Percentiles rank a stretch among this genome's conserved stretches.
phyloP scores from a whole-genome alignment of 2,888 invertebrate species.

The Stratiomys singularior region DNA sequence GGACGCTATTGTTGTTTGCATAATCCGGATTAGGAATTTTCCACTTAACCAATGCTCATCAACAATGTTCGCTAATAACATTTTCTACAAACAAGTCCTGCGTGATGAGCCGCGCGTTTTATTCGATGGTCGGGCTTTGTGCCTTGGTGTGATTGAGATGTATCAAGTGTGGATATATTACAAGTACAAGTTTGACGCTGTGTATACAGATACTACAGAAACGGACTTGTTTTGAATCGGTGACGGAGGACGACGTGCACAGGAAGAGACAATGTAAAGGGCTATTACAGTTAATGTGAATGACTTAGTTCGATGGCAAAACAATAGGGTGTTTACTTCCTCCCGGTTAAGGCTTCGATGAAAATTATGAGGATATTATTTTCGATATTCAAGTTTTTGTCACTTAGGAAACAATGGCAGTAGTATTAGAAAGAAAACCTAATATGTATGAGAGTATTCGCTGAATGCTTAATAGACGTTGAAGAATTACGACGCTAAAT shows the following conservation, averaged over 20 bases:
- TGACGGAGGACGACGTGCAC: not conserved
- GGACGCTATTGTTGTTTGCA: slow-evolving; percentile 39
- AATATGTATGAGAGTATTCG: too few species aligned
- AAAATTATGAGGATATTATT: not conserved
- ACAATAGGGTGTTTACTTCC: slow-evolving; percentile 7
- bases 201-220: not conserved
- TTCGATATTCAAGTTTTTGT: too few species aligned
- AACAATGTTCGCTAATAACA: slow-evolving; percentile 5
- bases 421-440: too few species aligned
- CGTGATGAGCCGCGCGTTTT: not conserved
- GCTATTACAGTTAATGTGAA: not conserved
- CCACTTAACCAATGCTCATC: not conserved
- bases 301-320: not conserved
- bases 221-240: not conserved
- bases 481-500: too few species aligned
- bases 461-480: too few species aligned
- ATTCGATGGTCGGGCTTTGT: not conserved
- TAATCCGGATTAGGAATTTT: slow-evolving; percentile 40
- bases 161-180: not conserved
- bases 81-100: slow-evolving; percentile 15
- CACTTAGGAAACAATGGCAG: too few species aligned
- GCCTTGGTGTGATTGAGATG: not conserved
- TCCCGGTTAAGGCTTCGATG: not conserved
- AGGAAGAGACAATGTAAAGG: not conserved
- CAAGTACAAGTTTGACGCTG: not conserved